Evolutionary conservation across 2,113 vertebrate species (phyloP).

Genomic region (Psophia crepitans): DNA sequence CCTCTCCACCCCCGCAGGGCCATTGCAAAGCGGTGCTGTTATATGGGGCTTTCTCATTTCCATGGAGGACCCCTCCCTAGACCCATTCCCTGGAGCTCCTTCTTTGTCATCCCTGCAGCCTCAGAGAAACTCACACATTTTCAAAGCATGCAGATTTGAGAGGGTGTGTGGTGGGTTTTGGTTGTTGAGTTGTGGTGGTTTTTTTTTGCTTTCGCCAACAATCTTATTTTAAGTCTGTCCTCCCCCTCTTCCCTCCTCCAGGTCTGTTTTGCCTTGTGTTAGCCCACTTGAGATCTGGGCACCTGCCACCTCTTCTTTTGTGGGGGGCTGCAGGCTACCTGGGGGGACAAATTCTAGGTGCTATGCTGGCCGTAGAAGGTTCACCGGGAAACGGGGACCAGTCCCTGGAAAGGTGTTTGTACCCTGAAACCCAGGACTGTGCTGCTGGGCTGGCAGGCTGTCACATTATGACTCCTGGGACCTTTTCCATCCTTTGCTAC

Average conservation of each 20-base stretch:
- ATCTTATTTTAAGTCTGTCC: not conserved
- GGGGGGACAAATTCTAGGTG: not conserved
- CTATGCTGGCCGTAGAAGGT: not conserved
- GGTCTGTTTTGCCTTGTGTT: not conserved
- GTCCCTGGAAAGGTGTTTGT: not conserved
- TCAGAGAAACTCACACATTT: not conserved
- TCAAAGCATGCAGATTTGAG: not conserved
- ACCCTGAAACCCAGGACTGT: not conserved
- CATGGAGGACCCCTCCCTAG: not conserved
- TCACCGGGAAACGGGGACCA: fast-evolving
- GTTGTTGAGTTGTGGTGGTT: not conserved
- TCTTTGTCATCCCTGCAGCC: not conserved
- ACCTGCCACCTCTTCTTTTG: not conserved
- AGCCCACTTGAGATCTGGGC: not conserved
- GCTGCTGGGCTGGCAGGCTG: not conserved
- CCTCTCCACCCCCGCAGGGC: not conserved
- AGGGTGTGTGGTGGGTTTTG: not conserved
- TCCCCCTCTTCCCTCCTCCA: not conserved
- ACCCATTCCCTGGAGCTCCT: not conserved
- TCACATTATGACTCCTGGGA: fast-evolving
- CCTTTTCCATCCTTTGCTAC: not conserved
- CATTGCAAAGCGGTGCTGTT: not conserved
- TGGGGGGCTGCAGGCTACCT: not conserved
- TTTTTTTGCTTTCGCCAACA: not conserved
- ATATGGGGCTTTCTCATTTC: not conserved